Evolutionary conservation across 2,797 vertebrate species (phyloP), one percentile per base, ranked within the genome.

Genomic region (Acrocephalus scirpaceus): DNA sequence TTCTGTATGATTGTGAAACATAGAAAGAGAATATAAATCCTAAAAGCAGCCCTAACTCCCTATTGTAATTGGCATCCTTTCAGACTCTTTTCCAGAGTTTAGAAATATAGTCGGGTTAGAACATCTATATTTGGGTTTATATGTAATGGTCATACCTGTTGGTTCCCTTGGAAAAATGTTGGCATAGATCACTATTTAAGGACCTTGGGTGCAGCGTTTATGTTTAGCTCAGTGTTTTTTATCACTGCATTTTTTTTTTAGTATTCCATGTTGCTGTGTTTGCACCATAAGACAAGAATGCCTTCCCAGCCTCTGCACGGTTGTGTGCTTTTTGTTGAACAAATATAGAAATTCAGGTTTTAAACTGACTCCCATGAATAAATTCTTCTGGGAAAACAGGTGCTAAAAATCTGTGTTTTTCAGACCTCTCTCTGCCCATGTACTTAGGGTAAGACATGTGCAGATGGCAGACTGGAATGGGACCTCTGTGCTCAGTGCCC

Each of bases 111-210:
- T 90, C 16, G 7, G 62, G 16, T n/a, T 54, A 81, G 94, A 88
- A 94, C 67, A 73, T 86, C 91, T 93, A 65, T 92, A 94, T 95
- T 97, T 96, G 88, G 74, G 45, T 71, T 93, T 95, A 71, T 67
- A 82, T 67, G 84, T 86, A 87, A 79, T 56, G 88, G 88, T 81
- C 67, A 77, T 95, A 79, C 77, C 86, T 94, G 62, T 30, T 48
- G 67, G 66, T 84, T 94, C 50, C 25, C 86, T 94, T 89, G 72
- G 54, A 83, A 85, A 73, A 81, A 74, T 3, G 5, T 36, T 76
- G 82, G 56, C 74, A 57, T 47, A 53, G 60, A 76, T 70, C 73
- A 34, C 76, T 93, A 10, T 91, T 89, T 92, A 88, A 86, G 72
- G 89, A 74, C 72, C 84, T 50, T 72, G 58, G 45, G 48, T 88